phyloP scores from a whole-genome alignment of 2,888 invertebrate species.

The Chloromyia formosa region DNA sequence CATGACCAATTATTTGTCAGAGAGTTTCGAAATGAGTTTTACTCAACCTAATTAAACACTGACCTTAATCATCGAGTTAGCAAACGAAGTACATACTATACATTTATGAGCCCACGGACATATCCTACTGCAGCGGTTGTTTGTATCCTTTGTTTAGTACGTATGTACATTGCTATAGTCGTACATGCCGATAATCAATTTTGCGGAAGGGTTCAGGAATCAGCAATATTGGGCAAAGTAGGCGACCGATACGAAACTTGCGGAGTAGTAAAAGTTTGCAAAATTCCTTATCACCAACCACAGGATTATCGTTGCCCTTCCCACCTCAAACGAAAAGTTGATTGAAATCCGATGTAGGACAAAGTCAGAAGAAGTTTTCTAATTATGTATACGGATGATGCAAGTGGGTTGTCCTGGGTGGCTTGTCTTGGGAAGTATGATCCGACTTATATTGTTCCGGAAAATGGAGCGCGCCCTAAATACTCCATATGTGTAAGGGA shows the following conservation, averaged over 20 bases:
- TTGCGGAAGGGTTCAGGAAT: constrained; percentile 10
- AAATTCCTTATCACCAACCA: constrained; percentile 25
- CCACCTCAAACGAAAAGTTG: background rate
- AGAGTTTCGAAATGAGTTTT: constrained; percentile 20
- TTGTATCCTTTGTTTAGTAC: constrained; percentile 5
- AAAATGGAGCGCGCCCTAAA: background rate
- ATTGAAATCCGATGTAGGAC: background rate
- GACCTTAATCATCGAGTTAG: constrained; percentile 24
- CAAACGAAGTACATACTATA: background rate
- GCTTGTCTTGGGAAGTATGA: background rate
- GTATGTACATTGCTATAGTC: background rate
- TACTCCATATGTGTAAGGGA: constrained; percentile 7
- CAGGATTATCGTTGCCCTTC: background rate
- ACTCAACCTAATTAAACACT: constrained; percentile 22
- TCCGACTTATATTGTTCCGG: background rate
- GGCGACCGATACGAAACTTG: background rate
- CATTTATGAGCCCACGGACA: background rate
- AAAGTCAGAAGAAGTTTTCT: constrained; percentile 24
- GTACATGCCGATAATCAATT: background rate
- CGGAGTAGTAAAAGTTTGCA: background rate
- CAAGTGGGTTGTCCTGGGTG: background rate
- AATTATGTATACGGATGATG: constrained; percentile 12
- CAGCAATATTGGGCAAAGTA: background rate
- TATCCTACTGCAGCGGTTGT: background rate
- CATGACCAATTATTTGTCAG: background rate